phyloP scores from a whole-genome alignment of 2,113 vertebrate genomes.

The Isichthys henryi region DNA sequence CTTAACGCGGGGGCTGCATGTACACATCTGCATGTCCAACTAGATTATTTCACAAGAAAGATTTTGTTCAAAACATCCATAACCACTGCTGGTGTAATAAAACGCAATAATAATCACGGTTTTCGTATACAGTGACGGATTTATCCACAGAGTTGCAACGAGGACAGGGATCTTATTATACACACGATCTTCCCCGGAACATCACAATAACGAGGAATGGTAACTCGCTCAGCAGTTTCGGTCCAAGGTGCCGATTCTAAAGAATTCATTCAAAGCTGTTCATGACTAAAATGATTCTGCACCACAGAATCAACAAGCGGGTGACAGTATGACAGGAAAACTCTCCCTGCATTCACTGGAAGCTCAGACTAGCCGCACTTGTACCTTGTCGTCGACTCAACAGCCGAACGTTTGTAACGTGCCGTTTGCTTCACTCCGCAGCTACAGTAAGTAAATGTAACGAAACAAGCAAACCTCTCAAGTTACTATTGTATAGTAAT shows the following conservation, averaged over 20 bases:
- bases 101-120: neutral
- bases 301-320: neutral
- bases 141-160: conserved; percentile 80
- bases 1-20: neutral
- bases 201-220: neutral
- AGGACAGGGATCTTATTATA: conserved; percentile 27
- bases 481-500: neutral
- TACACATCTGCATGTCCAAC: neutral
- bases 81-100: neutral
- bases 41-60: neutral
- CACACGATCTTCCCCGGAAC: neutral
- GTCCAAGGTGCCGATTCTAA: neutral
- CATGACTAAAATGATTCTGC: neutral
- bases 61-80: neutral
- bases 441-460: neutral
- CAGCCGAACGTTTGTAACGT: neutral
- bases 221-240: neutral
- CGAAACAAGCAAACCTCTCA: neutral
- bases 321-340: neutral
- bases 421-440: neutral
- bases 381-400: neutral
- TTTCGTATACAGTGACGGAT: conserved; percentile 63
- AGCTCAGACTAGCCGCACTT: neutral
- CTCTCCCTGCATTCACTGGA: neutral
- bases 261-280: neutral